These are phyloP conservation scores for Dioctria linearis DNA, from an alignment of 2,888 invertebrate genomes.

Conservation along the genomic window DNA sequence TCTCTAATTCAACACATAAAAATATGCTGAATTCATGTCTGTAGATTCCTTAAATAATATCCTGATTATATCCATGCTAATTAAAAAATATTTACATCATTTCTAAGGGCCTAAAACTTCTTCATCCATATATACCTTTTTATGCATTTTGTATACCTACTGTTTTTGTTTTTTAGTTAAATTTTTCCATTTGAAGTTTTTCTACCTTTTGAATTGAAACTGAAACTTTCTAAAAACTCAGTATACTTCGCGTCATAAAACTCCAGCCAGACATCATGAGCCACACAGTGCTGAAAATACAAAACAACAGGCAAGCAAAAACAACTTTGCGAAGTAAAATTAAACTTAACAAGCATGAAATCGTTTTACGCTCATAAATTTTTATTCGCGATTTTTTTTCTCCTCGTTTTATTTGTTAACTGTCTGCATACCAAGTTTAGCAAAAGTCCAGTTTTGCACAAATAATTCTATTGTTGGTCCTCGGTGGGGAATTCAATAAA, in stretches of 20 bases:
- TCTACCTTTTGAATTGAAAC: too few species aligned
- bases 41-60: too few species aligned
- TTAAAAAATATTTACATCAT: too few species aligned
- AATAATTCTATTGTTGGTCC: conserved; percentile 6
- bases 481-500: background rate
- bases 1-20: too few species aligned
- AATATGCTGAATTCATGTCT: too few species aligned
- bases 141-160: too few species aligned
- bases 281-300: conserved; percentile 8
- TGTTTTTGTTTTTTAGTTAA: too few species aligned
- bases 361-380: conserved; percentile 41
- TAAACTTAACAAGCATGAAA: conserved; percentile 47
- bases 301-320: conserved; percentile 13
- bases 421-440: conserved; percentile 34
- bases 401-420: conserved; percentile 22
- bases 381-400: conserved; percentile 38
- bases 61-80: too few species aligned
- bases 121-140: too few species aligned
- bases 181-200: too few species aligned
- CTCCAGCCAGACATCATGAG: conserved; percentile 14
- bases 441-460: conserved; percentile 23
- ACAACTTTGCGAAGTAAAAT: conserved; percentile 47
- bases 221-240: too few species aligned
- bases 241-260: background rate
- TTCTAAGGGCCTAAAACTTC: too few species aligned